Evolutionary conservation across 2,797 vertebrate species (phyloP), one percentile per base, ranked within the genome.

Genomic region (Lycodopsis pacificus): DNA sequence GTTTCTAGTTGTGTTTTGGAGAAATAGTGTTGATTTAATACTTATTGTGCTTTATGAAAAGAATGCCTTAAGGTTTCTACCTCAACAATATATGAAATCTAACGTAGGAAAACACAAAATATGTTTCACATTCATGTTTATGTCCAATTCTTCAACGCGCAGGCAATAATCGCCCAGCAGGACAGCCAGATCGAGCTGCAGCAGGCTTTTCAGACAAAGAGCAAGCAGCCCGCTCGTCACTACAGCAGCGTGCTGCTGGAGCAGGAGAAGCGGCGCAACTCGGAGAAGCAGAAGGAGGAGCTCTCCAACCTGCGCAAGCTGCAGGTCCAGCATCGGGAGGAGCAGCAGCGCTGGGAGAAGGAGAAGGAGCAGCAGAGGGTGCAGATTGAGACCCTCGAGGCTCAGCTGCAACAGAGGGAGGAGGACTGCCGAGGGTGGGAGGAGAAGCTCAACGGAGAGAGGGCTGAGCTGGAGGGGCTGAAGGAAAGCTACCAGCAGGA

Each of bases 261-360:
- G 89, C 97, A 97, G 93, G 98, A 99, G 92, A 96, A 97, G 65
- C 96, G 97, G 80, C 89, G 98, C 8, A 97, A 96, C 92, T 87
- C 97, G 0, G 97, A 98, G 83, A 97, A 97, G 86, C 97, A 98
- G 89, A 95, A 96, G 1, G 96, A 97, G 70, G 96, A 99, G n/a
- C 86, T 96, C 13, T 95, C 93, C 32, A 93, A 92, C 0, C 84
- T 98, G 12, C 95, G 97, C 86, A 96, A 95, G 81, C 92, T 96
- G 34, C 96, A 97, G 93, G 89, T 49, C 10, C 96, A 97, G 88
- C 94, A 96, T 62, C 95, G 90, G 64, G 95, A 94, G 76, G 96
- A 97, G 85, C 96, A 96, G 93, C 95, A 95, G 64, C 95, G 93
- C 74, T 97, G 97, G 97, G 97, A 98, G 78, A 95, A 95, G 5